Conservation (phyloP, 2,888 invertebrate genomes). For the Nymphalis c-album region DNA sequence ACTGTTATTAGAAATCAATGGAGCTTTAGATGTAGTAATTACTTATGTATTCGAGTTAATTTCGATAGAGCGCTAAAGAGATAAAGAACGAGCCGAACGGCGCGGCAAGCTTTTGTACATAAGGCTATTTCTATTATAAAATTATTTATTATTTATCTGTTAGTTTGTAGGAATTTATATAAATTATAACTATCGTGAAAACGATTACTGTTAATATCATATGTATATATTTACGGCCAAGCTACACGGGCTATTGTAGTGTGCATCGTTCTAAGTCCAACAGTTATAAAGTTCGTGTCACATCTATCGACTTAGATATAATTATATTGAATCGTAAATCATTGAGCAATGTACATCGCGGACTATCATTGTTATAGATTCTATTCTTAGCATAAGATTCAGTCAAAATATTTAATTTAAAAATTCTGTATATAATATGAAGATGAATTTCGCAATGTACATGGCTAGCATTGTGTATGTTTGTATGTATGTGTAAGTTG, state of each 20-base stretch:
- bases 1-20: constrained; percentile 57
- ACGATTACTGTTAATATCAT: constrained; percentile 53
- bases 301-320: constrained; percentile 32
- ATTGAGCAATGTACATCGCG: constrained; percentile 52
- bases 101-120: constrained; percentile 77
- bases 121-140: constrained; percentile 67
- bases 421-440: constrained; percentile 51
- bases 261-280: constrained; percentile 12
- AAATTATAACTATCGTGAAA: constrained; percentile 47
- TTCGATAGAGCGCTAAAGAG: constrained; percentile 47
- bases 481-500: constrained; percentile 28
- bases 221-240: constrained; percentile 36
- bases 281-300: constrained; percentile 42
- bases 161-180: constrained; percentile 57
- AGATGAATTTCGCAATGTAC: constrained; percentile 63
- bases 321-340: constrained; percentile 35
- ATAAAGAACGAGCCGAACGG: constrained; percentile 49
- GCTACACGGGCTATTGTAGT: constrained; percentile 17
- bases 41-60: constrained; percentile 45
- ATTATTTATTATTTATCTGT: constrained; percentile 78
- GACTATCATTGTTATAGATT: constrained; percentile 48
- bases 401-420: constrained; percentile 57
- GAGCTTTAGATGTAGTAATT: constrained; percentile 52
- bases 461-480: constrained; percentile 41
- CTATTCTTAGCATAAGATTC: constrained; percentile 49